Base-by-base conservation (phyloP, 2,113 vertebrate species). In the Malaclemys terrapin region DNA sequence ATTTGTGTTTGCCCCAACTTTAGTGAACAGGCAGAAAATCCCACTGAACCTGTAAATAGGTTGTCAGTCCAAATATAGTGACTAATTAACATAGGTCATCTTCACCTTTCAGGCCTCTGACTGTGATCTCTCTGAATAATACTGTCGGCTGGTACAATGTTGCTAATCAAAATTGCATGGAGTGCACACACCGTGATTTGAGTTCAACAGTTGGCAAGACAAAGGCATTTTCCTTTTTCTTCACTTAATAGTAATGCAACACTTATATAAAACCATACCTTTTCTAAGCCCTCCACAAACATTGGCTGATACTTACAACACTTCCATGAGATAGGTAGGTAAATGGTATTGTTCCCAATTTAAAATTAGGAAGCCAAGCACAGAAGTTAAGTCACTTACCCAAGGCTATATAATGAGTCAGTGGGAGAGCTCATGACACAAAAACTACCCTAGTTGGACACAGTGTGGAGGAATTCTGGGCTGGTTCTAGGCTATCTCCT, bases 201-300 rank as follows among this genome's bases (percentile, higher is more conserved):
- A 85, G 84, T 82, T 25, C 91, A 10, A 29, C 38, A 89, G 93
- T 84, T 78, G 92, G 69, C 5, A 2, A 62, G 84, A 90, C 93
- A 89, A 85, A 90, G 94, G 85, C 82, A 89, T 84, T 92, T 90
- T 85, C 24, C 57, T 76, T 29, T 90, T 90, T 93, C 82, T 89
- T 93, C 82, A 62, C 90, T 16, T 84, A 80, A 53, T 27, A 82
- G 50, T 45, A 86, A 53, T 90, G 50, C 76, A 90, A 90, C 83
- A 38, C 49, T 85, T 78, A 90, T 4, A 0, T 35, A 8, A 69
- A 94, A 85, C 19, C 87, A 9, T 52, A 47, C 84, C 24, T 93
- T 93, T 95, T 87, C 80, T 80, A 13, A 85, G 62, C 9, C 31
- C 93, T 91, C 90, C 85, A 93, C 96, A 91, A 90, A 87, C 85